phyloP scores from a whole-genome alignment of 2,113 vertebrate genomes.

The Salvelinus namaycush region DNA sequence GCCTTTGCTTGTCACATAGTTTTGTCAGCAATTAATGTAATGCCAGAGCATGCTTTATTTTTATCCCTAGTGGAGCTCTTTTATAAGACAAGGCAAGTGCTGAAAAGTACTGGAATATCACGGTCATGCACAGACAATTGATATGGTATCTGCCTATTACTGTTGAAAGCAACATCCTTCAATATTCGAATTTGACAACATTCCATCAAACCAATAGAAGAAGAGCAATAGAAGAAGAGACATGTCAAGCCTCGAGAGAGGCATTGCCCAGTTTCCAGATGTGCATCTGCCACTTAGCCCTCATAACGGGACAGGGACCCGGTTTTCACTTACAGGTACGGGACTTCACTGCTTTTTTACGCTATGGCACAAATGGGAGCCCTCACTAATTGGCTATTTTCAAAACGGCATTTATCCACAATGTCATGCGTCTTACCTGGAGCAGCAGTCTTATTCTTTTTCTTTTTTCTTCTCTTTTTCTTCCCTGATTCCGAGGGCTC shows the following conservation, averaged over 20 bases:
- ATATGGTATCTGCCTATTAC: not conserved
- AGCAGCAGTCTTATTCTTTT: constrained; percentile 75
- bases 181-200: constrained; percentile 29
- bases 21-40: constrained; percentile 16
- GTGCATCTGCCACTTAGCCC: constrained; percentile 1
- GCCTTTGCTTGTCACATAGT: not conserved
- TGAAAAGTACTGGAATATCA: not conserved
- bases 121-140: too few species aligned
- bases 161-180: not conserved
- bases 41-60: not conserved
- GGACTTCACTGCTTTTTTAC: constrained; percentile 17
- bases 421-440: constrained; percentile 68
- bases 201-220: constrained; percentile 18
- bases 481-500: constrained; percentile 77
- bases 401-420: not conserved
- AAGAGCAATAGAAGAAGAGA: not conserved
- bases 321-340: constrained; percentile 27
- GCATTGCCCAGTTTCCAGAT: constrained; percentile 35
- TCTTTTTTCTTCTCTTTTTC: constrained; percentile 92
- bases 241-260: not conserved
- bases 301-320: not conserved
- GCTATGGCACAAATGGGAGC: constrained; percentile 2
- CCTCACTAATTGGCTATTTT: constrained; percentile 23
- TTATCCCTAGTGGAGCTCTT: not conserved
- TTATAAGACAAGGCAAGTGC: not conserved